A percentile compares a stretch with the other conserved stretches of the same genome.
These are phyloP conservation scores for Sipha flava DNA, from an alignment of 1,140 invertebrate genomes.

Conservation along the genomic window DNA sequence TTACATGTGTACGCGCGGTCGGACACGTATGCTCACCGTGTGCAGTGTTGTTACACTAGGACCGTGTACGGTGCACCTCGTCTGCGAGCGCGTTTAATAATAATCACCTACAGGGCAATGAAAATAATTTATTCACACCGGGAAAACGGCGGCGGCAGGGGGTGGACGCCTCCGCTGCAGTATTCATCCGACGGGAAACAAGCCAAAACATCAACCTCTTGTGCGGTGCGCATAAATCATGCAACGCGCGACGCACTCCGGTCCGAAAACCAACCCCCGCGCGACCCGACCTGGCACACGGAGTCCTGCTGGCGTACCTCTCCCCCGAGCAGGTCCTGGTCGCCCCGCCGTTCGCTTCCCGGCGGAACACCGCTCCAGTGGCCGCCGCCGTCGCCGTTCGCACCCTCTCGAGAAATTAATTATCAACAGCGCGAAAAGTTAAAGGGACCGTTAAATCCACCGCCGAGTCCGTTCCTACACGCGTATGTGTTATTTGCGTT, in stretches of 20 bases:
- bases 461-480: not conserved
- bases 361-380: not conserved
- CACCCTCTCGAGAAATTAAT: not conserved
- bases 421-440: constrained; percentile 13
- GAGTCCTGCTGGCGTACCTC: not conserved
- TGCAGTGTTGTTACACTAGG: too few relatives aligned
- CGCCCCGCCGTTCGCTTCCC: not conserved
- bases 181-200: constrained; percentile 24
- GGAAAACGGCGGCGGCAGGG: too few relatives aligned
- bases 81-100: not conserved
- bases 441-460: constrained; percentile 6
- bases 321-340: not conserved
- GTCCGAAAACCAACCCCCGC: not conserved
- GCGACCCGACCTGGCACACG: not conserved
- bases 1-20: too few relatives aligned
- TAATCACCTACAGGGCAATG: not conserved
- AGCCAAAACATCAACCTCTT: constrained; percentile 29
- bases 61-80: too few relatives aligned
- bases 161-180: not conserved
- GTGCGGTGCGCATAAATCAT: constrained; percentile 21
- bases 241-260: not conserved
- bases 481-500: too few relatives aligned
- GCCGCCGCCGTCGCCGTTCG: not conserved
- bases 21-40: too few relatives aligned
- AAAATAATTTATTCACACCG: constrained; percentile 24